phyloP scores from a whole-genome alignment of 2,113 vertebrate genomes.

The Ochotona princeps region DNA sequence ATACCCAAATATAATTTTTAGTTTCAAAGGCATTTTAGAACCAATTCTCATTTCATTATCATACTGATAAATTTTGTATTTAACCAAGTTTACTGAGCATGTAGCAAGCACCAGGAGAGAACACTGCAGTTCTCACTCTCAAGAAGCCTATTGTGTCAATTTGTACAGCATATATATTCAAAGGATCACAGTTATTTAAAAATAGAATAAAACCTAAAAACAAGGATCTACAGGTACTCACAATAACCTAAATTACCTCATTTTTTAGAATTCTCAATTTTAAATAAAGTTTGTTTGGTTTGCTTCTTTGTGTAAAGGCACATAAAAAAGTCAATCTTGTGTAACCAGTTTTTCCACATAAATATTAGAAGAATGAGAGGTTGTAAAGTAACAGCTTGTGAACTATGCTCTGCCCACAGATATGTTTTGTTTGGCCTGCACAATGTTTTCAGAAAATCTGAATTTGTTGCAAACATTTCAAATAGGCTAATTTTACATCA shows the following conservation, averaged over 20 bases:
- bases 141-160: not conserved
- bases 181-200: not conserved
- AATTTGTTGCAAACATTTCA: slow-evolving; percentile 43
- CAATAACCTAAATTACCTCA: not conserved
- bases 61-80: slow-evolving; percentile 23
- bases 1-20: slow-evolving; percentile 19
- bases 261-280: not conserved
- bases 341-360: slow-evolving; percentile 41
- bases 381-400: not conserved
- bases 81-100: slow-evolving; percentile 15
- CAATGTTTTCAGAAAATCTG: not conserved
- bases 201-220: not conserved
- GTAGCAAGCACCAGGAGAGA: not conserved
- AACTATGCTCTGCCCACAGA: slow-evolving; percentile 2
- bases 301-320: slow-evolving; percentile 36
- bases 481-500: not conserved
- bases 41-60: slow-evolving; percentile 22
- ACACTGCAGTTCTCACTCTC: not conserved
- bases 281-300: not conserved
- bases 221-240: not conserved
- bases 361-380: slow-evolving; percentile 16
- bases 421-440: not conserved
- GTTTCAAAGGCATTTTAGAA: slow-evolving; percentile 16
- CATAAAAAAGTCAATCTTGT: slow-evolving; percentile 37
- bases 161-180: slow-evolving; percentile 1